Evolutionary conservation across 2,797 vertebrate species (phyloP), one percentile per base, ranked within the genome.

Genomic region (Enteromius mattozi): DNA sequence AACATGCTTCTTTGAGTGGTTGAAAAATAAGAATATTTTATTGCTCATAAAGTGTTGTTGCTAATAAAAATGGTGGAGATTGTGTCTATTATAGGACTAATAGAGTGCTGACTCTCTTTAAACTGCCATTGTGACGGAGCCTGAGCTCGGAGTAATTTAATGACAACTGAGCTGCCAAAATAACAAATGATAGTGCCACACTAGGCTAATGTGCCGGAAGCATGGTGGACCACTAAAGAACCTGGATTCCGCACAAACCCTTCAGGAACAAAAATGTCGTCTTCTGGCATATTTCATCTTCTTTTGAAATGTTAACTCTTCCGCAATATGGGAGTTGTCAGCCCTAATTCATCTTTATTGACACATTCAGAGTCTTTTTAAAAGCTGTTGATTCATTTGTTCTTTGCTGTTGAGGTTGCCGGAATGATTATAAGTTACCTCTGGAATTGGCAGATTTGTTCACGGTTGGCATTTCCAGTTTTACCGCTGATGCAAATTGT

Each of bases 131-230:
- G 86, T 89, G 88, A 91, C 77, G 47, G 65, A 84, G 83, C 78
- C 83, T 56, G 76, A 82, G 82, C 87, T 88, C 85, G 74, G 87
- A 87, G 85, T 90, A 90, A 90, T 91, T 91, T 82, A 88, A 65
- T 65, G 84, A 87, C 86, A 89, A 84, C 85, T 45, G 47, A 72
- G 78, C 90, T 93, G 90, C 90, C 91, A 86, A 78, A 81, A 86
- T 88, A 91, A 92, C 70, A 89, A 90, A 92, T 87, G 87, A 83
- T 80, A 82, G 42, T 17, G 76, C 85, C 78, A 87, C 80, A 30
- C 82, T 72, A 54, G 81, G 85, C 65, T 91, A 89, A 91, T 90
- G 87, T 87, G 83, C 80, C 76, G 72, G 84, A 83, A 59, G 90
- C 88, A 87, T 79, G 21, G 47, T 0, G 65, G 86, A 87, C 83